Percentiles rank a stretch among this genome's conserved stretches.
Conservation (phyloP, 2,113 vertebrate genomes). For the Coregonus clupeaformis region DNA sequence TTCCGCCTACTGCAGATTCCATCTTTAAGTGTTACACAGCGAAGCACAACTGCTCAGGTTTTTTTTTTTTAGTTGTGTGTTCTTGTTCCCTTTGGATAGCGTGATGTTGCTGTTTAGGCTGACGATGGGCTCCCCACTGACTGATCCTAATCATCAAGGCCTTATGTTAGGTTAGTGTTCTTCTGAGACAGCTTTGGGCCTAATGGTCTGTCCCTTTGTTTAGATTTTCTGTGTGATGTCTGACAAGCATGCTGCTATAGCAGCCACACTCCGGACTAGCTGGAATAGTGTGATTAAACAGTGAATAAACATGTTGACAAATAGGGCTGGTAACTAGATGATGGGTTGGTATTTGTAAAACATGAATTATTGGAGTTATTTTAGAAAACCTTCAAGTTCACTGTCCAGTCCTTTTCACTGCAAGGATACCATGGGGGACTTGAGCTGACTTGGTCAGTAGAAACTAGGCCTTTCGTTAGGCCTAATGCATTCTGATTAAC, state of each 20-base stretch:
- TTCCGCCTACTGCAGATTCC: too few species aligned
- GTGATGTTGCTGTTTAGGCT: not conserved
- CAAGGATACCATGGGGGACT: not conserved
- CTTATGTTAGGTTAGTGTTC: not conserved
- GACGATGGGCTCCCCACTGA: not conserved
- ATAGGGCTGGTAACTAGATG: not conserved
- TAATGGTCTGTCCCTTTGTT: not conserved
- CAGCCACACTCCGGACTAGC: not conserved
- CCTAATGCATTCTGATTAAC: too few species aligned
- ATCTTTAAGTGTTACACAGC: not conserved
- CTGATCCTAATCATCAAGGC: not conserved
- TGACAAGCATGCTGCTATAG: not conserved
- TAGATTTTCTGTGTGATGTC: slow-evolving; percentile 13
- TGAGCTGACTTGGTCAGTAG: too few species aligned
- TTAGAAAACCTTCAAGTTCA: too few species aligned
- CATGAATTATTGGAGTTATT: too few species aligned
- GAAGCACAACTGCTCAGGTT: not conserved
- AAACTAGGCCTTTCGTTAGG: too few species aligned
- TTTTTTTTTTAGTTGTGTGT: too few species aligned
- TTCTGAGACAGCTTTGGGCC: not conserved
- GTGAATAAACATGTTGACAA: not conserved
- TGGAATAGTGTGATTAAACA: too few species aligned
- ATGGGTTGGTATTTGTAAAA: not conserved
- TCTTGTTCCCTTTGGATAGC: not conserved
- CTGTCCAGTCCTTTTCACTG: not conserved